Evolutionary conservation across 2,797 vertebrate species (phyloP).

Genomic region (Trachops cirrhosus): DNA sequence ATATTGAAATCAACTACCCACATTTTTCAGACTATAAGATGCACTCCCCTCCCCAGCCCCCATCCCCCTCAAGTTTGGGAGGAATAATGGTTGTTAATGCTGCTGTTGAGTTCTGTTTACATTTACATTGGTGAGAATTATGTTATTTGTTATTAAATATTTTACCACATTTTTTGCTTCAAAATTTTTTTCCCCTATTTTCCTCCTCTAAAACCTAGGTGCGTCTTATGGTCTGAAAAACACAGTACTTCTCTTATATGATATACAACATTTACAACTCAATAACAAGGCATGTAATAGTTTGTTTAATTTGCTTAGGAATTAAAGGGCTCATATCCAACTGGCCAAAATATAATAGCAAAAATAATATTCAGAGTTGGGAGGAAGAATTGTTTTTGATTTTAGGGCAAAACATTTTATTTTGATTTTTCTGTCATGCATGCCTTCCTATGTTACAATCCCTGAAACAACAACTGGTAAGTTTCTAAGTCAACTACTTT

Average conservation of each 20-base stretch:
- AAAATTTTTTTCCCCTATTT: too few relatives aligned
- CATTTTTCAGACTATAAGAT: too few relatives aligned
- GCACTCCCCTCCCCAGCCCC: too few relatives aligned
- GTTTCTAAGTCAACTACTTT: constrained; percentile 24
- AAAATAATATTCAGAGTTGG: not conserved
- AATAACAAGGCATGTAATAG: not conserved
- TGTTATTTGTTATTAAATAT: too few relatives aligned
- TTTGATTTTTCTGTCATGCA: not conserved
- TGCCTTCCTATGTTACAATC: not conserved
- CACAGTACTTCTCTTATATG: not conserved
- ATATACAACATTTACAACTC: not conserved
- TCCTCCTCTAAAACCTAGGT: too few relatives aligned
- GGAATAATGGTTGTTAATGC: too few relatives aligned
- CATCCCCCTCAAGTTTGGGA: too few relatives aligned
- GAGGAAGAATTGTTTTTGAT: not conserved
- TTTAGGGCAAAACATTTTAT: not conserved
- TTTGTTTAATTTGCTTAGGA: constrained; percentile 14
- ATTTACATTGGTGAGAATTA: too few relatives aligned
- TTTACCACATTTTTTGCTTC: too few relatives aligned
- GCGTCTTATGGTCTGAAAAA: too few relatives aligned
- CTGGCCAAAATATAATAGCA: constrained; percentile 14
- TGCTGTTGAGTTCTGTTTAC: too few relatives aligned
- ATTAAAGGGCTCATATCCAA: not conserved
- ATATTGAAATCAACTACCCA: not conserved
- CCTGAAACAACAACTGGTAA: not conserved